Base-by-base conservation (phyloP, 2,888 invertebrate species). In the Trisateles emortualis region DNA sequence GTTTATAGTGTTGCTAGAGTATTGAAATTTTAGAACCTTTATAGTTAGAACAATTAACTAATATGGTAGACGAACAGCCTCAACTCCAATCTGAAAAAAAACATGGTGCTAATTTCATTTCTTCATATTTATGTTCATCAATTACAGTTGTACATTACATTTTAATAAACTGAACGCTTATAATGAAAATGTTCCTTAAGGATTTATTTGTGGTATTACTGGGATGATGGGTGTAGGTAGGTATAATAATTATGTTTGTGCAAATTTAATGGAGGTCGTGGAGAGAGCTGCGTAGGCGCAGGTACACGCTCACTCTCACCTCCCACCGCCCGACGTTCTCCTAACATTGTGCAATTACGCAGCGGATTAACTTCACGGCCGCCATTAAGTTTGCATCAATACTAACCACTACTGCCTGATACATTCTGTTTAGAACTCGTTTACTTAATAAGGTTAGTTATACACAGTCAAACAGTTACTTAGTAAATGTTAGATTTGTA, bases 21-120 rank as follows among this genome's bases (percentile, higher is more conserved):
- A 40, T 47, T 53, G 30, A 39, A 50, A 40, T 40, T 6, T 39
- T 22, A 39, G 11, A 39, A 4, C 39, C 22, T 4, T 24, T 40
- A 13, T 40, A 40, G 17, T 39, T 47, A 46, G 22, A 41, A 17
- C 14, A 26, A 40, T 22, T 40, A 40, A 5, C 10, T 47, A 39
- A 19, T 38, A 42, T 42, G 36, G 29, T 49, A 32, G 39, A 46
- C 32, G 17, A 32, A 36, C 13, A 51, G 48, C 64, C 53, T 62
- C 58, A 14, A 59, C 51, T 40, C 38, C 52, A 57, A 71, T 69
- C 69, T 68, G 68, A 61, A 55, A 67, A 65, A 60, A 67, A 65
- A 60, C 59, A 64, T 72, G 72, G 70, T 72, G 72, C 72, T 72
- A 72, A 72, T 71, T 71, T 70, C 60, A 66, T 61, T 68, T 70